Percentiles rank a stretch among this genome's conserved stretches.
Conservation (phyloP, 2,888 invertebrate species). For the Tenthredo livida region DNA sequence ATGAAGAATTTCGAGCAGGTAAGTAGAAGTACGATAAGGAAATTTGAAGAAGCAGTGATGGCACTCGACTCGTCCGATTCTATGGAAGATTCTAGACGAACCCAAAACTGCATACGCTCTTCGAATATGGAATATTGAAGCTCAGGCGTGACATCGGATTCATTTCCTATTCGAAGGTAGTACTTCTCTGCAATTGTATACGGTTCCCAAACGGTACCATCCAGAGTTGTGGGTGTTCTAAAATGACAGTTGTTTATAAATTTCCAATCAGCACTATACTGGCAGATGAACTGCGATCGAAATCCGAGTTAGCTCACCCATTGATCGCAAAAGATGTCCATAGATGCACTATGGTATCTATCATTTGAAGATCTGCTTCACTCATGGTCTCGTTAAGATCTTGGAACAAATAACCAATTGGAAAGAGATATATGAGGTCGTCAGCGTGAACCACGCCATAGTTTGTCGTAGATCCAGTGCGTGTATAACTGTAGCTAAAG, state of each 20-base stretch:
- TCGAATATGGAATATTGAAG: neutral
- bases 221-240: neutral
- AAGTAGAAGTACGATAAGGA: neutral
- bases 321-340: constrained; percentile 16
- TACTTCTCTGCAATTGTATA: neutral
- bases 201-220: neutral
- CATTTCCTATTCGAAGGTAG: constrained; percentile 1
- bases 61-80: neutral
- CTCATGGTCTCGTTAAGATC: constrained; percentile 56
- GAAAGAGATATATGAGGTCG: neutral
- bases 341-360: constrained; percentile 73
- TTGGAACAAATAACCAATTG: neutral
- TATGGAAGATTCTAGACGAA: neutral
- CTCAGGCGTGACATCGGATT: neutral
- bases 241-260: neutral
- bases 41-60: neutral
- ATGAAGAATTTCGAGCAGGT: neutral
- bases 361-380: constrained; percentile 66
- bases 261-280: neutral
- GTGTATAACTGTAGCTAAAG: neutral
- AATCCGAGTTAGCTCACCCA: neutral
- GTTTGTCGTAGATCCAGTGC: neutral
- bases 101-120: constrained; percentile 16
- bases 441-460: neutral
- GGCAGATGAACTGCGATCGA: neutral